Conservation (phyloP, 2,888 invertebrate species). For the Polylopha cassiicola region DNA sequence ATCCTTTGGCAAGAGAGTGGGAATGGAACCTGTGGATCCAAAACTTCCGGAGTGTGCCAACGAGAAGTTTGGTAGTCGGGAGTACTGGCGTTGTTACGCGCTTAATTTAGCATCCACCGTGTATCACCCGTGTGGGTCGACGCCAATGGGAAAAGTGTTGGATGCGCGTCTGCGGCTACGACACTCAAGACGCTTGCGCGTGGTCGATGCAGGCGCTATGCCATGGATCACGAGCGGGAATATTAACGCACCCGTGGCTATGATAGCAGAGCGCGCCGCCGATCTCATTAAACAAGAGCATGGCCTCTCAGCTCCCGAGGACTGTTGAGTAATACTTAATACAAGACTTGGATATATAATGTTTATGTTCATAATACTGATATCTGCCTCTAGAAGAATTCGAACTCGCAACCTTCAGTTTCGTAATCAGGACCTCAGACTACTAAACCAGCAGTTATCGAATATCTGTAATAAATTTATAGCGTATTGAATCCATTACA, state of each 20-base stretch:
- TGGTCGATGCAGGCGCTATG: constrained; percentile 51
- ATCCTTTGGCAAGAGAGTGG: constrained; percentile 37
- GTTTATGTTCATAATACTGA: too few species aligned
- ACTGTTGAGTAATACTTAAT: too few species aligned
- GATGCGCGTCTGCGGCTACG: constrained; percentile 69
- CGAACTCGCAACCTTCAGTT: too few species aligned
- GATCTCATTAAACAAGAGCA: constrained; percentile 23
- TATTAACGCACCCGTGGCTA: constrained; percentile 66
- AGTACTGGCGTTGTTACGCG: constrained; percentile 81
- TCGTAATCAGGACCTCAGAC: too few species aligned
- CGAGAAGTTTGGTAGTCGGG: constrained; percentile 54
- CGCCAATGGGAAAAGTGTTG: constrained; percentile 86
- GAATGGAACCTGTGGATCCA: constrained; percentile 35
- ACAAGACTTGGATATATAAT: too few species aligned
- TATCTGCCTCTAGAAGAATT: too few species aligned
- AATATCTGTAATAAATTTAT: too few species aligned
- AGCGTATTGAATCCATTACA: too few species aligned
- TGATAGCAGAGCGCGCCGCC: constrained; percentile 30
- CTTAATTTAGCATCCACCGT: constrained; percentile 80
- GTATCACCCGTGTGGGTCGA: constrained; percentile 83
- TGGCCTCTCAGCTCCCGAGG: too few species aligned
- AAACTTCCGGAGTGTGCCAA: constrained; percentile 30
- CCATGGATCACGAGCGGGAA: constrained; percentile 74
- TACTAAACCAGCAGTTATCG: too few species aligned
- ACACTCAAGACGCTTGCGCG: constrained; percentile 31